Base-by-base conservation (phyloP, 2,888 invertebrate genomes). In the Drymonia ruficornis region DNA sequence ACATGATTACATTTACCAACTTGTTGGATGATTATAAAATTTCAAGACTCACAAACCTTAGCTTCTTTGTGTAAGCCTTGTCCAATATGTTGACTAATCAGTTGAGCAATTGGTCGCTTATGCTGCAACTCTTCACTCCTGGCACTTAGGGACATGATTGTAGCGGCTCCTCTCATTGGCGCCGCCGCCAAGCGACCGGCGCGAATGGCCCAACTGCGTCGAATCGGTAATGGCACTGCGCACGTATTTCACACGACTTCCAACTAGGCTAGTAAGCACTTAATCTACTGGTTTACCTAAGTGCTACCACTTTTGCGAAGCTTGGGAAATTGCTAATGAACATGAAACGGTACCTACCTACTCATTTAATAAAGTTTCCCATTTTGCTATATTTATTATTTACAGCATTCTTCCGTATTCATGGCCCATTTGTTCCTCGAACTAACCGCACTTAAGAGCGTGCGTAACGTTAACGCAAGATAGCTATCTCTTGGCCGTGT, bases 221-320 rank as follows among this genome's bases (percentile, higher is more conserved):
- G 63, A 67, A 70, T 70, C 50, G 61, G 15, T 70, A 68, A 70
- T 68, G 9, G 2, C 48, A 12, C 18, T 8, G 16, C 12, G 18
- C 8, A 13, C 34, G 18, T 18, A 31, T 34, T 47, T 47, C 47
- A 18, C 34, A 18, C 47, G 34, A 47, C 31, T 46, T n/a, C 18
- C 29, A 47, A 47, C 31, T 34, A 47, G 47, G 13, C 47, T 46
- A 7, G 12, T 13, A 44, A 46, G 46, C 12, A 46, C 29, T 29
- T 29, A 46, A 28, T 46, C 18, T n/a, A 28, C 29, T 46, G 4
- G 46, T 16, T 16, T 46, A n/a, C n/a, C n/a, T n/a, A 28, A 44
- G 44, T 16, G 29, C 46, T 29, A 46, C 46, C 46, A 16, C 29
- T 28, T 23, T 28, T 12, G 29, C 15, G n/a, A 8, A 11, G 46